Conservation (phyloP, 2,888 invertebrate species). For the Lasiommata megera region DNA sequence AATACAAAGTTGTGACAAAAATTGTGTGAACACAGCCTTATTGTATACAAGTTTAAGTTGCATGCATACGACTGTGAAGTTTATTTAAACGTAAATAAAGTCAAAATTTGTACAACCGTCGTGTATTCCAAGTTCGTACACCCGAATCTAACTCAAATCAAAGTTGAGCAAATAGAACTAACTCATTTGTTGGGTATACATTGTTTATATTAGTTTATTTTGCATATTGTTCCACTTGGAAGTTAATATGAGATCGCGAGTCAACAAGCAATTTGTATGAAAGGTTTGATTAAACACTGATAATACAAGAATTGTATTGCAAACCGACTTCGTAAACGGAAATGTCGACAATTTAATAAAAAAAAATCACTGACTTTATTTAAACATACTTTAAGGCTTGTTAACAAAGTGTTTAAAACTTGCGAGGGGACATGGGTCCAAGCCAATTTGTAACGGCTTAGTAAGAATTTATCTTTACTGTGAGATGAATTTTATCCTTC, state of each 20-base stretch:
- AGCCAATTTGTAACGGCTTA: no score
- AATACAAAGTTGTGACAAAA: no score
- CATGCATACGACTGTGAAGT: background rate
- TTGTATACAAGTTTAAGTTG: background rate
- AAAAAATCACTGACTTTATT: no score
- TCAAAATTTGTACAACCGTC: background rate
- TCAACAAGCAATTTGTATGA: background rate
- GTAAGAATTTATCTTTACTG: no score
- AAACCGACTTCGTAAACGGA: no score
- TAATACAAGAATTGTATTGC: background rate
- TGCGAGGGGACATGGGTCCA: no score
- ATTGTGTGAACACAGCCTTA: background rate
- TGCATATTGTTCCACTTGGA: conserved; percentile 16
- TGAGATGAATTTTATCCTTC: no score
- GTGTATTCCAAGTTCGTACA: background rate
- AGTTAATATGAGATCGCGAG: background rate
- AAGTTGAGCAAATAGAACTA: conserved; percentile 13
- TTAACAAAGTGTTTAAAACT: no score
- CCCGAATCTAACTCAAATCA: conserved; percentile 20
- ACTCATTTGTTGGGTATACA: conserved; percentile 1
- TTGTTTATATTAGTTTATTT: conserved; percentile 20
- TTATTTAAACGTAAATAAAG: background rate
- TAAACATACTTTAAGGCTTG: no score
- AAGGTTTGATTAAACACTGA: background rate
- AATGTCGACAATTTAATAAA: background rate